Base-by-base conservation (phyloP, 2,113 vertebrate species). In the Neotoma lepida region DNA sequence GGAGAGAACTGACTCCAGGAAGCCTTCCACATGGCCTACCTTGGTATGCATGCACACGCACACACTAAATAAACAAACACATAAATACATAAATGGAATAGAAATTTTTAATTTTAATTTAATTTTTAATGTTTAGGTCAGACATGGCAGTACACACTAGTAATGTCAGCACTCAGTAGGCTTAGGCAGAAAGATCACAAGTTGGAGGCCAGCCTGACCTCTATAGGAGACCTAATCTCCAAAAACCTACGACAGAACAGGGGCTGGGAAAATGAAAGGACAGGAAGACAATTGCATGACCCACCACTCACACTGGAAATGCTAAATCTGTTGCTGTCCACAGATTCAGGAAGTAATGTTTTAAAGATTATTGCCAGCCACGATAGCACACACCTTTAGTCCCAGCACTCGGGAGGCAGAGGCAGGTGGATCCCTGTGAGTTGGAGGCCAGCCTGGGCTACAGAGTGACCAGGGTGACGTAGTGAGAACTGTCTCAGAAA, bases 211-310 rank as follows among this genome's bases (percentile, higher is more conserved):
- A 22, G 61, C 61, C 82, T 63, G 56, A 39, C 28, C 56, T 4
- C 4, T 84, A 33, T 2, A 44, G 14, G 58, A 33, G 81, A 20
- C 81, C 35, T 24, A 18, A 4, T 44, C 56, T 61, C 35, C 39
- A 85, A 64, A 63, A 33, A 18, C 3, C 51, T 56, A 46, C 22
- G 33, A 20, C 46, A 51, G 33, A 49, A 49, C 1, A 7, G 74
- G 35, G 14, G 17, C 13, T 15, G 61, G n/a, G 56, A 41, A 44
- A 70, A 8, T 86, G 33, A 91, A 94, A 22, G 35, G 93, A 13
- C 76, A 91, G 64, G 20, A 90, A 93, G 56, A n/a, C 49, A 94
- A 71, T 76, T 51, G 26, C 91, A 86, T 74, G 26, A 77, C 24
- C 20, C 4, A 12, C 61, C 20, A 54, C 30, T 71, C 54, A 82